Conservation (phyloP, 2,113 vertebrate species). For the Varanus salvator region DNA sequence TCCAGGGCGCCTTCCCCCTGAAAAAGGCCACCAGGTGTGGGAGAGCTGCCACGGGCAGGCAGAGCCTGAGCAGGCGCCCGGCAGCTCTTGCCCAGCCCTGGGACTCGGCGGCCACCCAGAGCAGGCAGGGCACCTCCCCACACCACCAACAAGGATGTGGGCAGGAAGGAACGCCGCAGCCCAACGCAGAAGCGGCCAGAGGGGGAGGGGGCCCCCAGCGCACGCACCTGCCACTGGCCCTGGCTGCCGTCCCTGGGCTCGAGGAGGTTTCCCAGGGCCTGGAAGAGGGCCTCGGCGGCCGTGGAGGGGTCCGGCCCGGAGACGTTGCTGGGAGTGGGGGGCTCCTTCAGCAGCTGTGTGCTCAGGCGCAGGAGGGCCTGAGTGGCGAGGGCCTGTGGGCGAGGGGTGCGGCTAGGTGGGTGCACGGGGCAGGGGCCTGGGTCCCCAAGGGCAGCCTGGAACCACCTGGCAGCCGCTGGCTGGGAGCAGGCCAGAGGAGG, state of each 20-base stretch:
- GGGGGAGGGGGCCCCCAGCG: too few species aligned
- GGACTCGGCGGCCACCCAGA: neutral
- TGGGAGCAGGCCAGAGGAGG: too few species aligned
- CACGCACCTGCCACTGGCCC: constrained; percentile 1
- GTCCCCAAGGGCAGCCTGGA: neutral
- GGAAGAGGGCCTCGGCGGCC: neutral
- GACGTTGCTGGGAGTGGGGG: neutral
- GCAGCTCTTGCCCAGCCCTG: neutral
- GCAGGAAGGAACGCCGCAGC: too few species aligned
- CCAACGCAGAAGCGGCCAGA: too few species aligned
- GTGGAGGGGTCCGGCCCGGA: too few species aligned
- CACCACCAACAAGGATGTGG: too few species aligned
- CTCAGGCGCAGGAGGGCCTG: constrained; percentile 20
- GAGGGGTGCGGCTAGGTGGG: neutral
- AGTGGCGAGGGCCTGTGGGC: constrained; percentile 38
- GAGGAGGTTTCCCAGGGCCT: neutral
- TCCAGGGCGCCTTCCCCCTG: constrained; percentile 42
- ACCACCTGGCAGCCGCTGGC: too few species aligned
- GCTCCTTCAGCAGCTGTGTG: neutral
- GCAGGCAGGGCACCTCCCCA: too few species aligned
- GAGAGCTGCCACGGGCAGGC: neutral
- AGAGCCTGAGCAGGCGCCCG: neutral
- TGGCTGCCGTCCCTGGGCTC: neutral
- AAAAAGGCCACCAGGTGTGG: neutral
- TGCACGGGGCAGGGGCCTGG: too few species aligned